Evolutionary conservation across 2,797 vertebrate species (phyloP), one percentile per base, ranked within the genome.

Genomic region (Ambastaia sidthimunki): DNA sequence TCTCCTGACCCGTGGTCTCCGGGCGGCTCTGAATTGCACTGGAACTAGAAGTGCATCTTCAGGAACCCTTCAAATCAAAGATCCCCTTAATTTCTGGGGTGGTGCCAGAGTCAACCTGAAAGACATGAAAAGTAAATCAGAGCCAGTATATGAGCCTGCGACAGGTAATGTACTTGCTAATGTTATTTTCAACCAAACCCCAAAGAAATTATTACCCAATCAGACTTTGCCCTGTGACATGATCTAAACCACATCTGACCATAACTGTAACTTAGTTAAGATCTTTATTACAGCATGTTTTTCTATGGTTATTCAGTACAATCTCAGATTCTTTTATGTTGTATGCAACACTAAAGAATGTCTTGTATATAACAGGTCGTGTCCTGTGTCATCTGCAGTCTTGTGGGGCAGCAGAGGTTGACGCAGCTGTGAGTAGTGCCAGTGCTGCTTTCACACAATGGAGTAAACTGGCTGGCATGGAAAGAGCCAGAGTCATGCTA

Each of bases 401-500:
- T 44, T 98, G 97, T 12, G 95, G 95, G 25, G 87, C 92, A 47
- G 90, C 89, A 70, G 97, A 98, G 83, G 95, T 99, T 0, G 85
- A 96, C 75, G 86, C 96, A 84, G 97, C 97, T 13, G 90, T 99
- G 82, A 88, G 92, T 41, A 94, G 92, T 65, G 95, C 97, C 7
- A 93, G 93, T 74, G 84, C 90, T 2, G 97, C 97, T 44, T 98
- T 96, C 85, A 89, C 89, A 80, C 85, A 86, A 60, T 99, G 97
- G 97, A 96, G 95, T 68, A 92, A 92, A 82, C 93, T 95, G 90
- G 96, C 96, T 0, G 98, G 97, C 78, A 96, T 97, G 96, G 97
- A 99, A 85, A 93, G 97, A 37, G 90, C 93, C 9, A 93, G 91
- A 41, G 86, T 97, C 84, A 93, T 99, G 93, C 90, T 97, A 82